A percentile compares a stretch with the other conserved stretches of the same genome.
phyloP scores from a whole-genome alignment of 2,888 invertebrate genomes.

The Hyposoter dolosus region DNA sequence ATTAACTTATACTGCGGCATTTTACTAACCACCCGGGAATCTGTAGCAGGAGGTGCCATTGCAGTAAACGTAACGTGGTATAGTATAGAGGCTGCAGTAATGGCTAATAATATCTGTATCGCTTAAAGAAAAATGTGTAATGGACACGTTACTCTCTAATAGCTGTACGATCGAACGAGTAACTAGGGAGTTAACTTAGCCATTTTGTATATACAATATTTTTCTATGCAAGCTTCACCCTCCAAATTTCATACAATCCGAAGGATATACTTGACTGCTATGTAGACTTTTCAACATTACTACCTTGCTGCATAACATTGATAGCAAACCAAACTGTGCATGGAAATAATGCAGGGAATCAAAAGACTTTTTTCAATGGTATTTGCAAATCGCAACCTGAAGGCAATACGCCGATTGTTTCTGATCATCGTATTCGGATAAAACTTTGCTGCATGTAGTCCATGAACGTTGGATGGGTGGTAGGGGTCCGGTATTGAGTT shows the following conservation, averaged over 20 bases:
- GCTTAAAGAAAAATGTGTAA: constrained; percentile 53
- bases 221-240: not conserved
- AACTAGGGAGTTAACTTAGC: constrained; percentile 50
- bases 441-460: not conserved
- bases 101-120: constrained; percentile 59
- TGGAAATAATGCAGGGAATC: not conserved
- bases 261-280: not conserved
- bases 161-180: constrained; percentile 35
- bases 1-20: constrained; percentile 55
- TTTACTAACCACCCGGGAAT: constrained; percentile 50
- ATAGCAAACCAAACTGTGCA: not conserved
- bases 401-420: not conserved
- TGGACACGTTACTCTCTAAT: constrained; percentile 29
- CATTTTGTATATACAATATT: constrained; percentile 37
- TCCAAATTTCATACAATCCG: too few relatives aligned
- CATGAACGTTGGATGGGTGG: not conserved
- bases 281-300: not conserved
- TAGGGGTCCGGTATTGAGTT: not conserved
- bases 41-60: constrained; percentile 28
- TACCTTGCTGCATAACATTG: not conserved
- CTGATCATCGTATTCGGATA: not conserved
- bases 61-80: constrained; percentile 34
- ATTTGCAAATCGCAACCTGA: not conserved
- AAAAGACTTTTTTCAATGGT: not conserved
- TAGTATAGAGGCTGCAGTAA: constrained; percentile 12